Evolutionary conservation across 1,140 invertebrate genomes (phyloP), one percentile per base, ranked within the genome.

Genomic region (Eueides isabella): DNA sequence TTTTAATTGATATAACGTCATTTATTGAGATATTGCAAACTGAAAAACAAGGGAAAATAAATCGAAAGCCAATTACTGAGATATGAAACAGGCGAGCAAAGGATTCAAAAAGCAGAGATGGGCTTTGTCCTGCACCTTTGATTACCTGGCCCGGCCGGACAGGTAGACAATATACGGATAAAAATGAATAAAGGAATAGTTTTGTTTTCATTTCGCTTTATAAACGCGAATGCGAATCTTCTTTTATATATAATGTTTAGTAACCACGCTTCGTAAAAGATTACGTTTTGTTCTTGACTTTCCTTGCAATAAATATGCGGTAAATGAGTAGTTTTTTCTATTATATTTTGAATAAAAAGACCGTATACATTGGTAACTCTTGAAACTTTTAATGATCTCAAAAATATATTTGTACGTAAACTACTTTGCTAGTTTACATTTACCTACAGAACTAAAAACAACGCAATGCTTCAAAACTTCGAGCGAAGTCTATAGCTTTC

Each of bases 41-140:
- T 67, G 61, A 71, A 72, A 80, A 76, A 74, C 62, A 80, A 77
- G 44, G 48, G 65, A 78, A 84, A 82, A 79, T 79, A 86, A 86
- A 88, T 88, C 81, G 84, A 89, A 89, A 88, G 85, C 80, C 88
- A 89, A 89, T 89, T 89, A 88, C 78, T 80, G 80, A 84, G 83
- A 84, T 84, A 86, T 86, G 83, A 83, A 87, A 84, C 80, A 88
- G 79, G 76, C 70, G 72, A 71, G 77, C 78, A 83, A 85, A 87
- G 85, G 82, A 80, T 78, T 83, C 84, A 85, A 85, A 88, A 87
- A 87, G 82, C 79, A 77, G 80, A 82, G 80, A 85, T 81, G 77
- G 80, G 80, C 87, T 87, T 87, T 89, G 86, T 88, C 78, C 78
- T 82, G 80, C 78, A 85, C 86, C 85, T 89, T 89, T 89, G 86